Base-by-base conservation (phyloP, 1,140 invertebrate species). In the Heliothis subflexa region DNA sequence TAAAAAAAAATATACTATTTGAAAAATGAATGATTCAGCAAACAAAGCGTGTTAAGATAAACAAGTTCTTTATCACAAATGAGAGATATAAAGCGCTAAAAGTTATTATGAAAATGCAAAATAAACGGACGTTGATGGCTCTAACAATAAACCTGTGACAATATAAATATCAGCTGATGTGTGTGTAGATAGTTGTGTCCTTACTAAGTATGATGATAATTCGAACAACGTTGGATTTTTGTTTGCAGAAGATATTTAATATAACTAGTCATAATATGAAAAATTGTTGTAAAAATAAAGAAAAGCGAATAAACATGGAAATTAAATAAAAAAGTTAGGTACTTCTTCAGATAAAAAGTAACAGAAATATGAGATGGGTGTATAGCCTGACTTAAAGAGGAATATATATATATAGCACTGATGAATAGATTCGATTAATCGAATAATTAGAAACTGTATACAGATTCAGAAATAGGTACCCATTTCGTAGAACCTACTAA, bases 111-210 rank as follows among this genome's bases (percentile, higher is more conserved):
- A n/a, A 25, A 73, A 45, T 57, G 54, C 13, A 55, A 73, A 18
- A 57, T 14, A 70, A 70, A 25, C 45, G 25, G 3, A 73, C 21
- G 16, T 21, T n/a, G 40, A 73, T 59, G 40, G 11, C 16, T 59
- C 47, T 47, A 59, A 59, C 54, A 59, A 59, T 59, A 59, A 40
- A 59, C 7, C 16, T 18, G 55, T 59, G 40, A 73, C 33, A 59
- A 47, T 47, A 61, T 49, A 73, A 73, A 73, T 59, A 73, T 45
- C 52, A 59, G 40, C 13, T 73, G 45, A 18, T 45, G 25, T 47
- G n/a, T 14, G 33, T 47, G 33, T 21, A 70, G 66, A 70, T 57
- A 57, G 40, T 59, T 73, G 40, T n/a, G 71, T 73, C 71, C 71
- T 73, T 73, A 73, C 18, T 12, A 7, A 45, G 21, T 2, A 70